Percentiles rank a stretch among this genome's conserved stretches.
Conservation (phyloP, 2,113 vertebrate genomes). For the Zootoca vivipara region DNA sequence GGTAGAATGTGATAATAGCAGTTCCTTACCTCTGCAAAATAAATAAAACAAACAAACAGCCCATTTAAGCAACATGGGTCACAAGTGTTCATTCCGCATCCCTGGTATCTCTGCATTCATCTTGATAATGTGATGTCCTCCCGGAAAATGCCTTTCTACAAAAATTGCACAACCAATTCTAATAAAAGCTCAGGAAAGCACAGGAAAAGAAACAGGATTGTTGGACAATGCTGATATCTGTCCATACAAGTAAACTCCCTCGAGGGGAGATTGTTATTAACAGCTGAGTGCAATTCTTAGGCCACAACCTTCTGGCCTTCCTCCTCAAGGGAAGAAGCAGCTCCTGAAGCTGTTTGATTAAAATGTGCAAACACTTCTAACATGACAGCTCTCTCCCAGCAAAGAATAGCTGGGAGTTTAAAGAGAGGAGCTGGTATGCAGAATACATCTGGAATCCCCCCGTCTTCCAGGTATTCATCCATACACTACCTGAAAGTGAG, state of each 20-base stretch:
- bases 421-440: no score
- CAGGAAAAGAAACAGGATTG: background rate
- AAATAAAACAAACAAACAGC: background rate
- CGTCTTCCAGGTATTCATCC: background rate
- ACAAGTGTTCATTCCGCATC: background rate
- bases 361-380: constrained; percentile 1
- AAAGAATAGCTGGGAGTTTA: background rate
- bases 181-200: background rate
- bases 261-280: background rate
- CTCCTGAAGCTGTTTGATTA: background rate
- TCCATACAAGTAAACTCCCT: background rate
- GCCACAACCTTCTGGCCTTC: constrained; percentile 1
- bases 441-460: background rate
- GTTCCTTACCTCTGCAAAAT: background rate
- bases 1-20: background rate
- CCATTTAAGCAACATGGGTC: background rate
- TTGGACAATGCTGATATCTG: background rate
- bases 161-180: background rate
- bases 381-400: background rate
- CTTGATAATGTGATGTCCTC: constrained; percentile 4
- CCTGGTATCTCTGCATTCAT: background rate
- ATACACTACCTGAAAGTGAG: background rate
- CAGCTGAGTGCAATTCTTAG: constrained; percentile 4
- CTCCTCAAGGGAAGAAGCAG: background rate
- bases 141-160: background rate